Conservation (phyloP, 1,140 invertebrate genomes). For the Schlechtendalia chinensis region DNA sequence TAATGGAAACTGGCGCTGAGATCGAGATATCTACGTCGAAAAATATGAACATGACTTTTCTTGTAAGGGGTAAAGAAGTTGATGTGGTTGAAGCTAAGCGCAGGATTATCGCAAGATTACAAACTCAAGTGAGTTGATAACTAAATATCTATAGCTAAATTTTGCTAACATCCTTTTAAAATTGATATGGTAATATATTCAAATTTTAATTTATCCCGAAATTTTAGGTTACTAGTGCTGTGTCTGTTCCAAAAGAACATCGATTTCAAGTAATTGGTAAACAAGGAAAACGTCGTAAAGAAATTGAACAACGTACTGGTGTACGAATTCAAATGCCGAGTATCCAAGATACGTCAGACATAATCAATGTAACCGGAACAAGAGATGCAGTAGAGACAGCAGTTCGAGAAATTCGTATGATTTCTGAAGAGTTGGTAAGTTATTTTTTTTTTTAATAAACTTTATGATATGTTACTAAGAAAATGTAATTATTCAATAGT, state of each 20-base stretch:
- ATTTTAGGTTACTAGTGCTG: slow-evolving; percentile 70
- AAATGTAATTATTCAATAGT: slow-evolving; percentile 56
- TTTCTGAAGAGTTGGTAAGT: slow-evolving; percentile 84
- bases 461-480: neutral
- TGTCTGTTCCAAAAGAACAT: slow-evolving; percentile 93
- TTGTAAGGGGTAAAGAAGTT: slow-evolving; percentile 89
- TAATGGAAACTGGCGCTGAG: no score
- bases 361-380: slow-evolving; percentile 85
- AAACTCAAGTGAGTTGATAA: slow-evolving; percentile 71
- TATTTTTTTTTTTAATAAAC: neutral
- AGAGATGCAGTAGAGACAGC: slow-evolving; percentile 95
- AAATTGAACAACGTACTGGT: slow-evolving; percentile 84
- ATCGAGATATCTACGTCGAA: slow-evolving; percentile 91
- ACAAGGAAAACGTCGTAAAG: slow-evolving; percentile 80
- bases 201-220: slow-evolving; percentile 49
- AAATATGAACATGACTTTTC: slow-evolving; percentile 93
- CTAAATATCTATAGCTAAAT: no score
- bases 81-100: slow-evolving; percentile 84
- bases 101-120: slow-evolving; percentile 83
- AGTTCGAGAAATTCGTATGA: slow-evolving; percentile 87
- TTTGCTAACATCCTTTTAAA: no score
- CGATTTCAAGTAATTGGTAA: slow-evolving; percentile 91
- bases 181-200: no score
- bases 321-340: slow-evolving; percentile 92
- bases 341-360: slow-evolving; percentile 78